Evolutionary conservation across 2,888 invertebrate species (phyloP).

Genomic region (Clunio marinus): DNA sequence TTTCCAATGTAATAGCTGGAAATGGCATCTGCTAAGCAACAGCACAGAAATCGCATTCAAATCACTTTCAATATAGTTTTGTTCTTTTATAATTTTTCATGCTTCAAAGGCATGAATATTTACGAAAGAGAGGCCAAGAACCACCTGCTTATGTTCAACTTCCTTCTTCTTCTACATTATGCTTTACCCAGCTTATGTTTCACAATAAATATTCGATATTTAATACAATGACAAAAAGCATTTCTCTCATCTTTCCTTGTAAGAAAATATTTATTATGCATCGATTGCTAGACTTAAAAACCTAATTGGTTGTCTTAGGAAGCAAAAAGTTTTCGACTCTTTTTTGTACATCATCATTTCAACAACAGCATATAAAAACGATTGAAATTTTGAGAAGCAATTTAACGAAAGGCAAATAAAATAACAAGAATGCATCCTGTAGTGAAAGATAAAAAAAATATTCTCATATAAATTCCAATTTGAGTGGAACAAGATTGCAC

Average conservation of each 20-base stretch:
- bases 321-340: neutral
- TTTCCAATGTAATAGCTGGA: too few species aligned
- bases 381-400: neutral
- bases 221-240: too few species aligned
- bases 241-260: neutral
- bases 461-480: neutral
- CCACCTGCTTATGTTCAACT: conserved; percentile 32
- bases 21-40: too few species aligned
- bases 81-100: too few species aligned
- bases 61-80: too few species aligned
- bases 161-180: conserved; percentile 16
- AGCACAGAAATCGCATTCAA: too few species aligned
- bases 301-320: conserved; percentile 8
- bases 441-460: neutral
- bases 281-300: neutral
- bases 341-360: too few species aligned
- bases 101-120: too few species aligned
- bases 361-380: neutral
- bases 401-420: neutral
- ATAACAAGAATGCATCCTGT: neutral
- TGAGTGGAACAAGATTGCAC: neutral
- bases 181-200: neutral
- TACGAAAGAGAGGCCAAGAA: too few species aligned
- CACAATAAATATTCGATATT: too few species aligned
- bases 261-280: neutral